phyloP scores from a whole-genome alignment of 1,140 invertebrate genomes.

The Cheumatopsyche charites region DNA sequence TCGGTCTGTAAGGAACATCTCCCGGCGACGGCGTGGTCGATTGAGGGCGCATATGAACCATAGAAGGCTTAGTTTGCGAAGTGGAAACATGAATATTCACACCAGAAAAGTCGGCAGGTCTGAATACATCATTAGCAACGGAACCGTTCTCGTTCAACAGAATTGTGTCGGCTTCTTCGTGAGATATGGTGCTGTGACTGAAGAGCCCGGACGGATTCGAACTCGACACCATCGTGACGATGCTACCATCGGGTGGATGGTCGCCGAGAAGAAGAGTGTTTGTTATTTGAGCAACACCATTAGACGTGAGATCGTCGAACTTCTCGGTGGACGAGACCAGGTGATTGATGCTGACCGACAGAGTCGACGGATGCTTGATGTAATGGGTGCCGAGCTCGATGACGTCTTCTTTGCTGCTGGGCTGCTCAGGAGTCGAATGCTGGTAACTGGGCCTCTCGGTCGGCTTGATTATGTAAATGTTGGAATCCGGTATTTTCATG shows the following conservation, averaged over 20 bases:
- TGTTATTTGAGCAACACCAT: slow-evolving; percentile 60
- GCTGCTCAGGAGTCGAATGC: slow-evolving; percentile 22
- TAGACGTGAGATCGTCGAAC: slow-evolving; percentile 48
- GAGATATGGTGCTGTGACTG: slow-evolving; percentile 63
- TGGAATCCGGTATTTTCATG: slow-evolving; percentile 25
- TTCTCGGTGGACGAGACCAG: slow-evolving; percentile 38
- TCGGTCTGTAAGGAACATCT: slow-evolving; percentile 53
- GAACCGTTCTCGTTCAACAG: slow-evolving; percentile 69
- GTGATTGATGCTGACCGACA: slow-evolving; percentile 36
- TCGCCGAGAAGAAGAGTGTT: slow-evolving; percentile 57
- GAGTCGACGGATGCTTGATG: slow-evolving; percentile 40
- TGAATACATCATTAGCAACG: slow-evolving; percentile 62
- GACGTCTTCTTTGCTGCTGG: slow-evolving; percentile 29
- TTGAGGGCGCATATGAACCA: slow-evolving; percentile 50
- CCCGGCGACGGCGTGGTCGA: slow-evolving; percentile 52
- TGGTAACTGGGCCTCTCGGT: slow-evolving; percentile 50
- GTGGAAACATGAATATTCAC: slow-evolving; percentile 54
- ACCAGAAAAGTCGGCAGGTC: slow-evolving; percentile 64
- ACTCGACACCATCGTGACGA: slow-evolving; percentile 11
- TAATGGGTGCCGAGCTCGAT: slow-evolving; percentile 26
- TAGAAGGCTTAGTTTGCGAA: slow-evolving; percentile 59
- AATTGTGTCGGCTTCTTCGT: slow-evolving; percentile 69
- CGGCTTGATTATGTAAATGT: slow-evolving; percentile 33
- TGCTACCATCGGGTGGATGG: neutral
- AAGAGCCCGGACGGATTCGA: slow-evolving; percentile 47